phyloP scores from a whole-genome alignment of 2,797 vertebrate genomes.

The Chloroceryle amazona region DNA sequence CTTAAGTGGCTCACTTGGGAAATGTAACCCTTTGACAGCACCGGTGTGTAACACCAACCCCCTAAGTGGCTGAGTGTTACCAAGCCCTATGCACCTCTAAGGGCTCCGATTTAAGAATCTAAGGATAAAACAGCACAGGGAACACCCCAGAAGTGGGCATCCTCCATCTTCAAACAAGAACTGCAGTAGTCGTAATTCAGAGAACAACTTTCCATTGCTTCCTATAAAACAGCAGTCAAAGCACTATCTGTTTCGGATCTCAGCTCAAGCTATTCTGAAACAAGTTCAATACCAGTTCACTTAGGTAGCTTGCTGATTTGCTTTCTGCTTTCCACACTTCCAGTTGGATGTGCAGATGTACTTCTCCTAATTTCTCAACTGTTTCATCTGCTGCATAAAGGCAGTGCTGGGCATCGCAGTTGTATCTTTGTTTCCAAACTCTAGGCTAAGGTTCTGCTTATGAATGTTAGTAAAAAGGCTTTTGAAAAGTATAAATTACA shows the following conservation, averaged over 20 bases:
- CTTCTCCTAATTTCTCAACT: background rate
- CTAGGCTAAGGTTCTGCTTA: background rate
- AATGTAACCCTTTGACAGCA: background rate
- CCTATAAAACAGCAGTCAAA: slow-evolving; percentile 1
- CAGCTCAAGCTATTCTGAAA: background rate
- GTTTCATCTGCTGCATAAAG: background rate
- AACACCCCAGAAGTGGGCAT: background rate
- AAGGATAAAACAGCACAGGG: background rate
- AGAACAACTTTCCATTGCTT: background rate
- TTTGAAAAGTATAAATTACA: background rate
- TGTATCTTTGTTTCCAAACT: background rate
- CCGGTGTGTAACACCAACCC: background rate
- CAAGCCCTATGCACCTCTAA: background rate
- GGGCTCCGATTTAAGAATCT: background rate
- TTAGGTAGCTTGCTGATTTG: background rate
- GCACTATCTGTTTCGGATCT: background rate
- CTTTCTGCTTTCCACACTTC: slow-evolving; percentile 14
- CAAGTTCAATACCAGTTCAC: background rate
- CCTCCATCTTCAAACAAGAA: background rate
- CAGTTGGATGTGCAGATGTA: background rate
- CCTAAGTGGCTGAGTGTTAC: background rate
- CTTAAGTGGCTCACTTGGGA: background rate
- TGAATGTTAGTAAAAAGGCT: background rate
- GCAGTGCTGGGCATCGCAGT: background rate
- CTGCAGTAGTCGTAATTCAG: background rate